Conservation (phyloP, 2,888 invertebrate genomes). For the Branchinecta sandiegonensis region DNA sequence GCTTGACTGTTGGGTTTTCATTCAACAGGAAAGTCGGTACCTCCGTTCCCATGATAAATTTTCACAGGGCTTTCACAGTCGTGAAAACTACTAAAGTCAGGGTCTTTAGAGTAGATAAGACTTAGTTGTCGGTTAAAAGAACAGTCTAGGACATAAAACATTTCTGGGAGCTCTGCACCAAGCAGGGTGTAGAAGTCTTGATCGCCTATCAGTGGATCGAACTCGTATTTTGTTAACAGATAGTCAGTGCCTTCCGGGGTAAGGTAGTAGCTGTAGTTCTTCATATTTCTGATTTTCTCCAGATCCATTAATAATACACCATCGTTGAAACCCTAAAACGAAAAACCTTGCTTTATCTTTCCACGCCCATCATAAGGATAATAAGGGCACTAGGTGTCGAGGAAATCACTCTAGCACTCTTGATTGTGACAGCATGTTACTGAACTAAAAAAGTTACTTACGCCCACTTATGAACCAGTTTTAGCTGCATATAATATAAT, state of each 20-base stretch:
- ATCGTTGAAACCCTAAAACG: slow-evolving; percentile 36
- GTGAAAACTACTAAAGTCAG: slow-evolving; percentile 34
- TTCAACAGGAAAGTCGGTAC: slow-evolving; percentile 26
- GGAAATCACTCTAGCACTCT: too few species aligned
- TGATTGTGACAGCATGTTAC: too few species aligned
- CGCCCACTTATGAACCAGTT: too few species aligned
- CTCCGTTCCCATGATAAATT: slow-evolving; percentile 33
- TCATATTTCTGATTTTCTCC: slow-evolving; percentile 33
- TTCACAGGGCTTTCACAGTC: slow-evolving; percentile 32
- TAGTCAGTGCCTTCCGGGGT: slow-evolving; percentile 29
- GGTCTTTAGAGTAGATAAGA: slow-evolving; percentile 7
- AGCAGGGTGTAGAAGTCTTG: slow-evolving; percentile 35
- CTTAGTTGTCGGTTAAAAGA: slow-evolving; percentile 39
- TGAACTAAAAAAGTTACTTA: too few species aligned
- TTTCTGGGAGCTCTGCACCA: slow-evolving; percentile 33
- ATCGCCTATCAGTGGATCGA: slow-evolving; percentile 26
- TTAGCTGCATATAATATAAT: too few species aligned
- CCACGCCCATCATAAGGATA: too few species aligned
- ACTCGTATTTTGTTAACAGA: slow-evolving; percentile 33
- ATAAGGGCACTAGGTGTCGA: too few species aligned
- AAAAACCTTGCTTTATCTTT: too few species aligned
- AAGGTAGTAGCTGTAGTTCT: slow-evolving; percentile 33
- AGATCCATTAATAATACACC: slow-evolving; percentile 37
- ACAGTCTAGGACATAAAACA: slow-evolving; percentile 38
- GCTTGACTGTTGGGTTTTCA: too few species aligned